Percentiles rank a stretch among this genome's conserved stretches.
phyloP scores from a whole-genome alignment of 2,113 vertebrate species.

The human region DNA sequence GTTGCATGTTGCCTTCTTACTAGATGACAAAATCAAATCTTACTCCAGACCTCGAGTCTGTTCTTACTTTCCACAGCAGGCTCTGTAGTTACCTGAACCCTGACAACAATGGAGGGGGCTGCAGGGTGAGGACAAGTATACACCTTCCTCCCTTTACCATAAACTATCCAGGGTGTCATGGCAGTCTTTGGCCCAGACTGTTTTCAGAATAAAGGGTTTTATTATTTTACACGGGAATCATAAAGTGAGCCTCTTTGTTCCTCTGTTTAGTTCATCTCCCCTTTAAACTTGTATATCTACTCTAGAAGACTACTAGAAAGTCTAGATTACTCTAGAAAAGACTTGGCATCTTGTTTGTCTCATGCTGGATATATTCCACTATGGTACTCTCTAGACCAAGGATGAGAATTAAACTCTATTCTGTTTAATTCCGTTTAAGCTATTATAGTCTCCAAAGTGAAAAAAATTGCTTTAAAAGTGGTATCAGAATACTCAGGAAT shows the following conservation, averaged over 20 bases:
- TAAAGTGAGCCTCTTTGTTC: neutral
- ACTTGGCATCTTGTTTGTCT: neutral
- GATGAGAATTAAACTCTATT: neutral
- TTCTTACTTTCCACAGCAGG: neutral
- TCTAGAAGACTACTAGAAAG: neutral
- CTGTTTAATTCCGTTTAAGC: neutral
- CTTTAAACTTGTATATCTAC: neutral
- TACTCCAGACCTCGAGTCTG: neutral
- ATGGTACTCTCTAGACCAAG: neutral
- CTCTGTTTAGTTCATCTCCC: neutral
- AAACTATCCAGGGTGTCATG: too few relatives aligned
- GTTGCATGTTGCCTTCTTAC: neutral
- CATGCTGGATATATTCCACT: neutral
- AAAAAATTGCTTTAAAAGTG: slow-evolving; percentile 1
- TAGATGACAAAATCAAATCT: neutral
- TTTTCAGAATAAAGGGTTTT: neutral
- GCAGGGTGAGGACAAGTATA: neutral
- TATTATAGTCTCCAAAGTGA: neutral
- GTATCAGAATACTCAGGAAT: neutral
- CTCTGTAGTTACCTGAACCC: neutral
- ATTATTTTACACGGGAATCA: neutral
- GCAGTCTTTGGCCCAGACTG: neutral
- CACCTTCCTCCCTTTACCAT: neutral
- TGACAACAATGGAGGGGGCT: neutral
- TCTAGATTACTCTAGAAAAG: neutral